These are phyloP conservation scores for Potorous gilbertii DNA, from an alignment of 2,797 vertebrate species.

Conservation along the genomic window DNA sequence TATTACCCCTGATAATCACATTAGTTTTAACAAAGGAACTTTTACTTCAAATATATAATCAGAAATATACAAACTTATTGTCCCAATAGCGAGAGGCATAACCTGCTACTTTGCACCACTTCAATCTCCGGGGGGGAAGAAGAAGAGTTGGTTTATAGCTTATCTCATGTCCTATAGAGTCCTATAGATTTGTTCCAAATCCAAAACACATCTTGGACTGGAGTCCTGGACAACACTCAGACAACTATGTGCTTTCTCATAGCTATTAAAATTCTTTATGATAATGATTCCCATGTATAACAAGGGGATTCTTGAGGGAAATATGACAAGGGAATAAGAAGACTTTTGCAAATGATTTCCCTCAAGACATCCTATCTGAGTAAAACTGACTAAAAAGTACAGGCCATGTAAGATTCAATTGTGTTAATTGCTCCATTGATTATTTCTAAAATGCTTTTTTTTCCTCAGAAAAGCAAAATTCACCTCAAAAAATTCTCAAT, in stretches of 20 bases:
- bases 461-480: not conserved
- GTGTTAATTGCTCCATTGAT: not conserved
- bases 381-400: not conserved
- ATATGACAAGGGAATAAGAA: not conserved
- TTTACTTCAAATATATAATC: too few species aligned
- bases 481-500: not conserved
- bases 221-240: not conserved
- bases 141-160: not conserved
- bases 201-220: not conserved
- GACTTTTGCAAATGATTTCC: not conserved
- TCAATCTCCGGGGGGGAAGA: not conserved
- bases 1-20: not conserved
- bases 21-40: not conserved
- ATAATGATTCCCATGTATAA: not conserved
- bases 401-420: not conserved
- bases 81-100: too few species aligned
- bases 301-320: not conserved
- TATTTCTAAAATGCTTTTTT: not conserved
- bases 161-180: not conserved
- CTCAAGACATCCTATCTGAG: not conserved
- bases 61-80: not conserved
- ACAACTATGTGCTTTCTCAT: not conserved
- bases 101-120: not conserved
- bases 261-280: not conserved
- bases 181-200: too few species aligned